Base-by-base conservation (phyloP, 2,113 vertebrate genomes). In the Grantiella picta region DNA sequence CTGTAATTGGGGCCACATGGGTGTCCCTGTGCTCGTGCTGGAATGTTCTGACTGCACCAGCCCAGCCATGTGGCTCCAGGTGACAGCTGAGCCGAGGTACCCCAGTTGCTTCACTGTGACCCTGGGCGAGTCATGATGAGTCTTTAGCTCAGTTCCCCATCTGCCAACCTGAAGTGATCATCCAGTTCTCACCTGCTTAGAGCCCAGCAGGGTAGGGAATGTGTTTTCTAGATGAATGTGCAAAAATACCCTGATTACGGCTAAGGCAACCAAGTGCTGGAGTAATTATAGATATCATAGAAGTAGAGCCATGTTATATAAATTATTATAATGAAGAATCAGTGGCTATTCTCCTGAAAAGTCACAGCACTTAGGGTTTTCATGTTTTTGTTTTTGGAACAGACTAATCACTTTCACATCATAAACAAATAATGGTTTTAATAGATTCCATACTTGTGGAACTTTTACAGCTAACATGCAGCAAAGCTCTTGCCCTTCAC, bases 351-450 rank as follows among this genome's bases (percentile, higher is more conserved):
- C 75, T 54, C 72, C 83, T 75, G 59, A 77, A 81, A 81, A 71
- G 31, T 83, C 57, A 31, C 79, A 81, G 69, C 4, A 2, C 25
- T 77, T 61, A 4, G n/a, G 24, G n/a, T 86, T 82, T 90, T 86
- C 92, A 88, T 68, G 64, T 18, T 61, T 93, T 88, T 94, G 69
- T 22, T 94, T 86, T 94, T 66, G 59, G 88, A 96, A 73, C 66
- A 84, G 69, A 61, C 56, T 94, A 92, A 96, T 95, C 94, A 89
- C 94, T 96, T 97, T 95, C 95, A 95, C 83, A 94, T 96, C 92
- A 94, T 89, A 97, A 96, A 95, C 95, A 95, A 94, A 95, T 93
- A 93, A 75, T 44, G 23, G 8, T 81, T 92, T 81, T 95, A 97
- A 97, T 93, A 89, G 86, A 87, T 91, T 64, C 96, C 95, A 95